Evolutionary conservation across 2,888 invertebrate species (phyloP).

Genomic region (Nomada ruficornis): DNA sequence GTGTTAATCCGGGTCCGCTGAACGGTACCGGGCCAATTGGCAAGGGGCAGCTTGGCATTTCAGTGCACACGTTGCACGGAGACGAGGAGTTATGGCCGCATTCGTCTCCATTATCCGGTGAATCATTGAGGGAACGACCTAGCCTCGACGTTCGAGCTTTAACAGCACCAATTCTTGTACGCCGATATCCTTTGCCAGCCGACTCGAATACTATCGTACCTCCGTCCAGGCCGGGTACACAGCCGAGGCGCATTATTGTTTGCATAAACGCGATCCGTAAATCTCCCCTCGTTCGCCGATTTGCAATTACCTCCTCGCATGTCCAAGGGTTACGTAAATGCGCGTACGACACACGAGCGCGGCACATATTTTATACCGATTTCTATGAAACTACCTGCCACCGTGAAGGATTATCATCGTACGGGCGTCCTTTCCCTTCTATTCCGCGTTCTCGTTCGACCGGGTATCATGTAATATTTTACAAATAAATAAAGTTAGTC

Average conservation of each 20-base stretch:
- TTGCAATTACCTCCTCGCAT: constrained; percentile 63
- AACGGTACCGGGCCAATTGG: constrained; percentile 45
- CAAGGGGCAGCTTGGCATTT: constrained; percentile 29
- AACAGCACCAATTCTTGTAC: constrained; percentile 73
- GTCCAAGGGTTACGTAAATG: constrained; percentile 56
- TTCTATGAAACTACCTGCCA: constrained; percentile 63
- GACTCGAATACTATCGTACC: constrained; percentile 43
- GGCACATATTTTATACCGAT: constrained; percentile 59
- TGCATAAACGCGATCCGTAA: constrained; percentile 80
- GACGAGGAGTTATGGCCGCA: constrained; percentile 81
- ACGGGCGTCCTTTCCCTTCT: constrained; percentile 26
- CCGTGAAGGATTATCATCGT: constrained; percentile 38
- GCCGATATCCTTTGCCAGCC: constrained; percentile 69
- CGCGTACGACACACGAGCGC: constrained; percentile 57
- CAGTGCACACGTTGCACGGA: constrained; percentile 53
- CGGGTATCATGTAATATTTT: background rate
- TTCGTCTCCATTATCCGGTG: constrained; percentile 82
- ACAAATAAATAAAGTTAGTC: too few relatives aligned
- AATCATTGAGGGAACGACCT: constrained; percentile 79
- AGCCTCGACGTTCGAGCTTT: constrained; percentile 71
- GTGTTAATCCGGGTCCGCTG: constrained; percentile 28
- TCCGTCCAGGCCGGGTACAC: constrained; percentile 38
- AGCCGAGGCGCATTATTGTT: constrained; percentile 75
- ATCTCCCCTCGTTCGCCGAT: constrained; percentile 67
- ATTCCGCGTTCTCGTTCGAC: background rate